Evolutionary conservation across 2,113 vertebrate genomes (phyloP).

Genomic region (Lanius ludovicianus): DNA sequence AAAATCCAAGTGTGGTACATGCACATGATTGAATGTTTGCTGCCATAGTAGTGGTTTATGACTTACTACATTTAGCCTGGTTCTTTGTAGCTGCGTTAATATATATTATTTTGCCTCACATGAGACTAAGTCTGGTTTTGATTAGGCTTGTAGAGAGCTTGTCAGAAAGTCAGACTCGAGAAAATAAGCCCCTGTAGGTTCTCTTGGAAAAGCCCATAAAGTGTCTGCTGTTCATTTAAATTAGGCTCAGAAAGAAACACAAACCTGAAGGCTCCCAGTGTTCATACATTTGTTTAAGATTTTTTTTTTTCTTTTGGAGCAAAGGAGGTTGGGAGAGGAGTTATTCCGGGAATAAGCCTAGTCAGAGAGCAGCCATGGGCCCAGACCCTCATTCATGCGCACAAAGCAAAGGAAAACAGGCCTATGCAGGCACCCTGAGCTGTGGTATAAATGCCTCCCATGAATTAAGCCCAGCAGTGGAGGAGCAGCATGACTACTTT

Average conservation of each 20-base stretch:
- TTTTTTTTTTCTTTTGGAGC: constrained; percentile 26
- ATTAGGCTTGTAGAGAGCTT: constrained; percentile 62
- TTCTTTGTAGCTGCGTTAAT: constrained; percentile 32
- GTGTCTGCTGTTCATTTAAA: constrained; percentile 65
- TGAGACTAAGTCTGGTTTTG: constrained; percentile 64
- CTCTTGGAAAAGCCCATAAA: constrained; percentile 53
- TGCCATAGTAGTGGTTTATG: neutral
- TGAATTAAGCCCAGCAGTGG: neutral
- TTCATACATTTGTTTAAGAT: constrained; percentile 55
- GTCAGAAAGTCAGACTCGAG: constrained; percentile 48
- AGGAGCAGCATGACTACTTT: neutral
- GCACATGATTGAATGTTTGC: neutral
- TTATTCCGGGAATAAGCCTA: constrained; percentile 39
- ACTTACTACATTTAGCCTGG: constrained; percentile 57
- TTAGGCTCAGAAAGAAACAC: constrained; percentile 61
- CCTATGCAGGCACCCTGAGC: neutral
- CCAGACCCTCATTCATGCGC: neutral
- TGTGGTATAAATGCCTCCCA: neutral
- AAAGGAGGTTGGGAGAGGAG: neutral
- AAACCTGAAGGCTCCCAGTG: constrained; percentile 48
- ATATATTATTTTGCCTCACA: constrained; percentile 46
- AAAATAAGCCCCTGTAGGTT: constrained; percentile 69
- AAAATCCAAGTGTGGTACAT: neutral
- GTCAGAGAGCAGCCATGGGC: neutral
- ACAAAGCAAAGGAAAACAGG: neutral